Evolutionary conservation across 1,140 invertebrate genomes (phyloP).

Genomic region (Acyrthosiphon pisum): DNA sequence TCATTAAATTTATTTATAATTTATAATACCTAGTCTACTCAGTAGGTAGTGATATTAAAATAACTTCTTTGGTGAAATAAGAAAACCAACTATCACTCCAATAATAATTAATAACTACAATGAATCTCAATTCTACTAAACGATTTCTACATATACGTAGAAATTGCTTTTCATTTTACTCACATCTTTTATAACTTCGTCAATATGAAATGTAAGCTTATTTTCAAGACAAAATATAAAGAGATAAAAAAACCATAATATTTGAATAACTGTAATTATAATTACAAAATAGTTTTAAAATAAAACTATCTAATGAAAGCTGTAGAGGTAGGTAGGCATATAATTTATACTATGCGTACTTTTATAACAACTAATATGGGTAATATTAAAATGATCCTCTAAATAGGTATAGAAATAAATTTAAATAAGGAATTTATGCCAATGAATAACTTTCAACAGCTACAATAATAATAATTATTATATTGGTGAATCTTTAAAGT

Average conservation of each 20-base stretch:
- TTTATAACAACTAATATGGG: neutral
- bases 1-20: neutral
- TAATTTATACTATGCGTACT: neutral
- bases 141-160: conserved; percentile 14
- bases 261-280: neutral
- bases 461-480: neutral
- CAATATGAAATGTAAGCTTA: conserved; percentile 59
- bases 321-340: too few species aligned
- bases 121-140: conserved; percentile 27
- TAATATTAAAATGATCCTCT: neutral
- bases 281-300: neutral
- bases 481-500: neutral
- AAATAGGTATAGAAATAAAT: neutral
- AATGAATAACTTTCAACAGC: neutral
- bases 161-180: conserved; percentile 53
- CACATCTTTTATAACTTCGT: conserved; percentile 59
- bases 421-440: neutral
- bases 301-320: neutral
- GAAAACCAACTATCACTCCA: neutral
- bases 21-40: neutral
- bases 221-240: neutral
- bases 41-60: neutral
- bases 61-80: conserved; percentile 23
- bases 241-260: neutral
- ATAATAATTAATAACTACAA: conserved; percentile 3